phyloP scores from a whole-genome alignment of 1,140 invertebrate genomes.

The Hetaerina americana region DNA sequence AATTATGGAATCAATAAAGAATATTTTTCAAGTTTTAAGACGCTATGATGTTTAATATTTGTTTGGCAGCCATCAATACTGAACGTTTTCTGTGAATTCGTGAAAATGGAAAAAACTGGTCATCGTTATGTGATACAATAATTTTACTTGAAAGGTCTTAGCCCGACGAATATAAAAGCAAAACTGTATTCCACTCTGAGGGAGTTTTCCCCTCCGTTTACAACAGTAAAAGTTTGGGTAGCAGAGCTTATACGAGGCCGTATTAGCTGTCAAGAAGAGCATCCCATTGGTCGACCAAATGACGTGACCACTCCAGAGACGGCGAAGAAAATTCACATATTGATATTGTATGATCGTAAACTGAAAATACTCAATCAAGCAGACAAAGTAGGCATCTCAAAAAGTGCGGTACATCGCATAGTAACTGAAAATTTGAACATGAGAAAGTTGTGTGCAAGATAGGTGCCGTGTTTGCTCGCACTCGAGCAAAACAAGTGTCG shows the following conservation, averaged over 20 bases:
- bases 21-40: too few species aligned
- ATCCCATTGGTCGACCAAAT: slow-evolving; percentile 18
- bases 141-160: too few species aligned
- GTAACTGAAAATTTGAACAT: slow-evolving; percentile 9
- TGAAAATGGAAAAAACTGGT: too few species aligned
- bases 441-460: neutral
- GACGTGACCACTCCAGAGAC: slow-evolving; percentile 15
- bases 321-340: slow-evolving; percentile 15
- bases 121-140: too few species aligned
- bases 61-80: too few species aligned
- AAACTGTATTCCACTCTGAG: slow-evolving; percentile 15
- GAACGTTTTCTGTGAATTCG: too few species aligned
- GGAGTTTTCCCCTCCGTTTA: slow-evolving; percentile 16
- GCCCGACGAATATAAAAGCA: too few species aligned
- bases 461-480: too few species aligned
- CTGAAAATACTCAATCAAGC: slow-evolving; percentile 15
- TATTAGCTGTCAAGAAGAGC: slow-evolving; percentile 16
- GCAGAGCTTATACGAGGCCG: slow-evolving; percentile 19
- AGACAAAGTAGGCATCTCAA: slow-evolving; percentile 15
- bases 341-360: slow-evolving; percentile 4
- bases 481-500: too few species aligned
- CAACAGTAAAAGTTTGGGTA: slow-evolving; percentile 17
- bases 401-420: slow-evolving; percentile 14
- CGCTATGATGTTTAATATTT: too few species aligned
- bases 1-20: too few species aligned